phyloP scores from a whole-genome alignment of 2,113 vertebrate species.

The Rhegmatorhina hoffmannsi region DNA sequence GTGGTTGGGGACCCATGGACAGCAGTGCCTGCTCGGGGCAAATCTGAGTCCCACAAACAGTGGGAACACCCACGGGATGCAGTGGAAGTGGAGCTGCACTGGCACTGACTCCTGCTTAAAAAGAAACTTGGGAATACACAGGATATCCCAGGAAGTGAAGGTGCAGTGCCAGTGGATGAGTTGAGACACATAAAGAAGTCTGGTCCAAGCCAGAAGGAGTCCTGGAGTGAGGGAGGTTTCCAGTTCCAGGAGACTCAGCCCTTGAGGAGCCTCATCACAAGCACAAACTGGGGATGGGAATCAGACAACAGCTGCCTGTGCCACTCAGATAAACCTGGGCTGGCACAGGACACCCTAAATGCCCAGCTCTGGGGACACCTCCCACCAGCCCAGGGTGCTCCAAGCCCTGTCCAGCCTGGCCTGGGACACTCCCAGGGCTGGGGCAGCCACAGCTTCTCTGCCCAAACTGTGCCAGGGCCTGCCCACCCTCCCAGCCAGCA shows the following conservation, averaged over 20 bases:
- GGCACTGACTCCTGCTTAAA: neutral
- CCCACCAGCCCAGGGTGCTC: neutral
- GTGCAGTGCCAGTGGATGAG: accelerated
- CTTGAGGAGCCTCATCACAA: accelerated
- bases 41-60: neutral
- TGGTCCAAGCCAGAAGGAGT: accelerated
- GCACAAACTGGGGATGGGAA: neutral
- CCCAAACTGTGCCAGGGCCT: neutral
- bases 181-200: accelerated
- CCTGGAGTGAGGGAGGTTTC: neutral
- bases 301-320: neutral
- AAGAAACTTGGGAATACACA: accelerated
- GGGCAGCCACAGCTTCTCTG: neutral
- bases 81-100: neutral
- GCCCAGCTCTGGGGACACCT: neutral
- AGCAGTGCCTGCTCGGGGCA: neutral
- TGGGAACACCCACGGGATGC: neutral
- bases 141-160: neutral
- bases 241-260: neutral
- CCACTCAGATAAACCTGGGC: accelerated
- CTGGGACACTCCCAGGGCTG: neutral
- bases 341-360: neutral
- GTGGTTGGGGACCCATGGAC: accelerated
- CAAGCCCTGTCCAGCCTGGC: neutral
- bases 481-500: neutral